Base-by-base conservation (phyloP, 2,797 vertebrate genomes). In the Sebastes itinus region DNA sequence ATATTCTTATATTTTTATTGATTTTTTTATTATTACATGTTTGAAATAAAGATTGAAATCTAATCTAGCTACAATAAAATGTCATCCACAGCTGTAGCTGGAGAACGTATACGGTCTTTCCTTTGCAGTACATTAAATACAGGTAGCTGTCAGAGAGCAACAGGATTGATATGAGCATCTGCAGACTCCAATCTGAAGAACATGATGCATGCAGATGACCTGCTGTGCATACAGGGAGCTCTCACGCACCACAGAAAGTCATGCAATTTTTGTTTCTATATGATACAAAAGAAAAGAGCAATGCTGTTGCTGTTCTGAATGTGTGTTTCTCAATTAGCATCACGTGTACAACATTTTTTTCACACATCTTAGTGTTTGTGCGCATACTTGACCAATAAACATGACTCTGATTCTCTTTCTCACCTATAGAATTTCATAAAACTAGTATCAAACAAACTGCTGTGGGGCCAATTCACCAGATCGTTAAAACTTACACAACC, bases 401-500 rank as follows among this genome's bases (percentile, higher is more conserved):
- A 20, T 49, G 42, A 30, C 16, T 28, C n/a, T 42, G 7, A 27
- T 9, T 38, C n/a, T 28, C 46, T 25, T 1, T 49, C 6, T 7
- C 18, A 30, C 5, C 71, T 2, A 72, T 0, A 72, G 1, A 78
- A 58, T 61, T 78, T 75, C 14, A 64, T n/a, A 67, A 8, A 61
- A 78, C 65, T 68, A 68, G 18, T 81, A 75, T 84, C 84, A 82
- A 82, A 63, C 81, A 82, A 85, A 84, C 75, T 68, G 87, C 81
- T 85, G 38, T 78, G 52, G 80, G 86, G 77, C 82, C 71, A 62
- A 77, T 86, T 85, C 87, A 75, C 42, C 83, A 78, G 54, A 89
- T 93, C 81, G 67, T 92, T 92, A 92, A 91, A 94, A 91, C 61
- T 52, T 79, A 82, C 20, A 88, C 88, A 92, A 81, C 83, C 38